phyloP scores from a whole-genome alignment of 2,888 invertebrate species.

The Abrostola triplasia region DNA sequence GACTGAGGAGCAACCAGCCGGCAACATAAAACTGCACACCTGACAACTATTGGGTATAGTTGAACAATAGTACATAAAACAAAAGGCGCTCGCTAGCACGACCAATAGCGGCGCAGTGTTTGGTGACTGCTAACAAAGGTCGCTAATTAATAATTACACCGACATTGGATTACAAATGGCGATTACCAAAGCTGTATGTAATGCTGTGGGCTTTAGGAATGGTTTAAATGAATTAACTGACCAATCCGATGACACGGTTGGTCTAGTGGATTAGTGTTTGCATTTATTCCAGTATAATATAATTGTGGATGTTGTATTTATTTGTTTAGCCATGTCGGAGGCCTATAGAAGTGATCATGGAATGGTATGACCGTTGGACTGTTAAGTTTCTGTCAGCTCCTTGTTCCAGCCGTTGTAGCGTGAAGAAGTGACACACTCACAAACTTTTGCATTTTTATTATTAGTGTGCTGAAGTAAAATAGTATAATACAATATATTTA shows the following conservation, averaged over 20 bases:
- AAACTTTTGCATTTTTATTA: too few relatives aligned
- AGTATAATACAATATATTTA: constrained; percentile 10
- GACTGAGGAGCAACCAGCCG: too few relatives aligned
- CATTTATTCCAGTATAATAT: too few relatives aligned
- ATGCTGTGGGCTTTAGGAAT: constrained; percentile 7
- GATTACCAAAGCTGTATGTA: constrained; percentile 10
- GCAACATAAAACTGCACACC: too few relatives aligned
- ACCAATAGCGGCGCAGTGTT: constrained; percentile 2
- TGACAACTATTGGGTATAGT: too few relatives aligned
- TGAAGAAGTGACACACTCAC: too few relatives aligned
- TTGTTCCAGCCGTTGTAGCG: too few relatives aligned
- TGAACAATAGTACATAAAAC: constrained; percentile 20
- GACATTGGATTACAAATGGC: constrained; percentile 37
- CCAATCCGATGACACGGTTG: not conserved
- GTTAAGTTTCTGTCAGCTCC: too few relatives aligned
- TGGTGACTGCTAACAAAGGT: constrained; percentile 25
- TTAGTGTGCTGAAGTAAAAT: too few relatives aligned
- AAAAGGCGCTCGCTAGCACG: constrained; percentile 31
- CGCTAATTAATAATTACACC: constrained; percentile 47
- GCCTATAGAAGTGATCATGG: too few relatives aligned
- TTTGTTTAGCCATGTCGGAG: too few relatives aligned
- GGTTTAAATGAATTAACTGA: not conserved
- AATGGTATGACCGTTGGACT: too few relatives aligned
- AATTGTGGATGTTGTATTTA: not conserved
- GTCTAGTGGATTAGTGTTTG: not conserved